These are phyloP conservation scores for Pristis pectinata DNA, from an alignment of 2,797 vertebrate species.

Conservation along the genomic window DNA sequence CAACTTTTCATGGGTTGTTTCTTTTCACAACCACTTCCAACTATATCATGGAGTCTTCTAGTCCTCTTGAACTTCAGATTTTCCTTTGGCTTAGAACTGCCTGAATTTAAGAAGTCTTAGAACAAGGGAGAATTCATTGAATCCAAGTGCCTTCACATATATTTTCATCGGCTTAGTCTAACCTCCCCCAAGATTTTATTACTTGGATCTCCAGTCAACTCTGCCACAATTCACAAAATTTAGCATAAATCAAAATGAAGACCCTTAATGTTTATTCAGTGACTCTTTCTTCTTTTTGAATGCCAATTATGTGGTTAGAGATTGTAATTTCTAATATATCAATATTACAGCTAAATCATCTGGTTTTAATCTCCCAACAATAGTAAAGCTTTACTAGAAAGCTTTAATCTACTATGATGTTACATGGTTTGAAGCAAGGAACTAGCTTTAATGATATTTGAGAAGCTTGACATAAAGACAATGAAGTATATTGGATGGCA, in stretches of 20 bases:
- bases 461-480: not conserved
- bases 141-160: not conserved
- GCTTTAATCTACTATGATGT: conserved; percentile 11
- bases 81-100: not conserved
- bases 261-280: conserved; percentile 31
- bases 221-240: conserved; percentile 28
- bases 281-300: conserved; percentile 7
- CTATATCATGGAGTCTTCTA: not conserved
- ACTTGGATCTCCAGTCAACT: conserved; percentile 16
- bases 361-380: conserved; percentile 22
- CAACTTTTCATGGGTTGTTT: not conserved
- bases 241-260: conserved; percentile 22
- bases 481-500: not conserved
- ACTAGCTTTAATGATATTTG: not conserved
- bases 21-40: not conserved
- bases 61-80: conserved; percentile 19
- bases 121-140: not conserved
- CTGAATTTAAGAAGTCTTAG: not conserved
- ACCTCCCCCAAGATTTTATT: conserved; percentile 1
- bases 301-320: conserved; percentile 22
- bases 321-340: conserved; percentile 28
- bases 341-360: conserved; percentile 30
- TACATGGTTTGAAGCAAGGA: conserved; percentile 13
- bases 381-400: conserved; percentile 1
- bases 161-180: not conserved